These are phyloP conservation scores for Trichomalopsis sarcophagae DNA, from an alignment of 1,140 invertebrate genomes.

Conservation along the genomic window DNA sequence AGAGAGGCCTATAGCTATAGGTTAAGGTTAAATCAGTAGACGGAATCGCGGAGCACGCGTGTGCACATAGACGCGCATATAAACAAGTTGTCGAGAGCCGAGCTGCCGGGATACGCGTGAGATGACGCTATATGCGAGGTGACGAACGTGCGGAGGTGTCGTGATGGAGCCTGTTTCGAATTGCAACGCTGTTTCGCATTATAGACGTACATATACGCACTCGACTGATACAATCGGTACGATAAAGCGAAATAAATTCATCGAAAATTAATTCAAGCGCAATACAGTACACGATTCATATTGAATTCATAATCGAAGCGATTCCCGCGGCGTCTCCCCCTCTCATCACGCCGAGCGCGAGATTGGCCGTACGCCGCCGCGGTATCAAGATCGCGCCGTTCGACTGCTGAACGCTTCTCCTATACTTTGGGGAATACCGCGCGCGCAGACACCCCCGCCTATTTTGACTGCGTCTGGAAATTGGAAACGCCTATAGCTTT, in stretches of 20 bases:
- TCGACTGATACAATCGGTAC: too few relatives aligned
- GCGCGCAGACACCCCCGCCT: not conserved
- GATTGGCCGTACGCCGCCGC: not conserved
- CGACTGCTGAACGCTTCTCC: not conserved
- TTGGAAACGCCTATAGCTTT: not conserved
- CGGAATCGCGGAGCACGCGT: slow-evolving; percentile 16
- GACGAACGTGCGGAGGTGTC: not conserved
- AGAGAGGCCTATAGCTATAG: slow-evolving; percentile 18
- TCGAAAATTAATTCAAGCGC: not conserved
- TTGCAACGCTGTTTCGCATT: too few relatives aligned
- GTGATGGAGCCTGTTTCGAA: too few relatives aligned
- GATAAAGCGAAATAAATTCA: too few relatives aligned
- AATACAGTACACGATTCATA: not conserved
- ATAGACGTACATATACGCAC: too few relatives aligned
- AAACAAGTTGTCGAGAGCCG: not conserved
- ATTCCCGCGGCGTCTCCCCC: not conserved
- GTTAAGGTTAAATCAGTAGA: slow-evolving; percentile 38
- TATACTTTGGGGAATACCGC: not conserved
- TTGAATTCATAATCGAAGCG: not conserved
- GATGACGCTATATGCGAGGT: not conserved
- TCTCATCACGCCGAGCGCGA: not conserved
- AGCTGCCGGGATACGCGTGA: not conserved
- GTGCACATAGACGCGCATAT: not conserved
- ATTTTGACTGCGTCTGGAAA: not conserved
- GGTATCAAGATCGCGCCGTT: not conserved